These are phyloP conservation scores for Monochamus saltuarius DNA, from an alignment of 1,140 invertebrate species.

Conservation along the genomic window DNA sequence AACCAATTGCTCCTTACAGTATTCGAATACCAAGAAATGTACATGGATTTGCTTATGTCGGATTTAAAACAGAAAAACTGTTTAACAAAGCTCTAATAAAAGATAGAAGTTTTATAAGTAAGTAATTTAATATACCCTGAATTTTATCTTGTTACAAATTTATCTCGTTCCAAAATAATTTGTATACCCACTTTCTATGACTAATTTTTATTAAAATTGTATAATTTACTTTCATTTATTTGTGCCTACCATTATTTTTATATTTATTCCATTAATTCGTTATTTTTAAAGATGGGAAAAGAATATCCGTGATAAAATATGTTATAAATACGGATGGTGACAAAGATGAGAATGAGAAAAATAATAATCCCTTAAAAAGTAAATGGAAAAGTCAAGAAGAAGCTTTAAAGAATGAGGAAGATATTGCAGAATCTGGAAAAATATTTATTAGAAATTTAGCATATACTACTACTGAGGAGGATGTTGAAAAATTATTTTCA, in stretches of 20 bases:
- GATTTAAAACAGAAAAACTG: slow-evolving; percentile 81
- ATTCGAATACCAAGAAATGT: slow-evolving; percentile 77
- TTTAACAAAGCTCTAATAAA: slow-evolving; percentile 81
- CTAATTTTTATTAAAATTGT: too few species aligned
- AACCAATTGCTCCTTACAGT: slow-evolving; percentile 73
- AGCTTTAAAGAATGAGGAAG: slow-evolving; percentile 72
- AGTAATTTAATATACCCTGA: slow-evolving; percentile 36
- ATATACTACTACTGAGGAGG: slow-evolving; percentile 86
- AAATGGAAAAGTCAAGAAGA: slow-evolving; percentile 74
- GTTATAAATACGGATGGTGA: slow-evolving; percentile 56
- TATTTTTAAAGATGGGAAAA: slow-evolving; percentile 68
- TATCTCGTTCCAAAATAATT: too few species aligned
- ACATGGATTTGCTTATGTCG: slow-evolving; percentile 87
- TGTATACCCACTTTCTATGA: too few species aligned
- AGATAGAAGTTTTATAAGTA: slow-evolving; percentile 83
- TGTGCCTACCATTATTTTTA: too few species aligned
- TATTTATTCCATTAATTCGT: too few species aligned
- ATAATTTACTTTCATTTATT: too few species aligned
- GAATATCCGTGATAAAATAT: slow-evolving; percentile 65
- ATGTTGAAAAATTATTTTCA: slow-evolving; percentile 81
- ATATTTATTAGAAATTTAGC: slow-evolving; percentile 94
- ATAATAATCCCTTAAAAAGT: slow-evolving; percentile 50
- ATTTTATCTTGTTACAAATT: neutral
- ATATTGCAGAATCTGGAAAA: slow-evolving; percentile 85
- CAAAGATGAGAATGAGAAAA: slow-evolving; percentile 50